Conservation (phyloP, 53 echinoderm and acorn worm genomes). For the Astropecten irregularis region DNA sequence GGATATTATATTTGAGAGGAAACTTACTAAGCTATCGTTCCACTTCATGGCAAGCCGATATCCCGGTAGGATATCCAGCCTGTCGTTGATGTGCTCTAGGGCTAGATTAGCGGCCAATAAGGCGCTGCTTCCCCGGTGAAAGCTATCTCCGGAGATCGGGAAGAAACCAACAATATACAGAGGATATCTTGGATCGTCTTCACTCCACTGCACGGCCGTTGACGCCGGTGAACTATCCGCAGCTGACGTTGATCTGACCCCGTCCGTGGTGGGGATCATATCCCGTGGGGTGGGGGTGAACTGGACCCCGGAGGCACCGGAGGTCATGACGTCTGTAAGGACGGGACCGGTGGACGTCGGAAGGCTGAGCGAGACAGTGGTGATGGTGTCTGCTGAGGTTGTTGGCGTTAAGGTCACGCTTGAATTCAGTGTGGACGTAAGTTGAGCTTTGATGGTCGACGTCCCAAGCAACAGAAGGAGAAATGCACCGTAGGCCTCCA, state of each 20-base stretch:
- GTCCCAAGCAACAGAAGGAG: background rate
- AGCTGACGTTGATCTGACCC: background rate
- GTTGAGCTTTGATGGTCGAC: background rate
- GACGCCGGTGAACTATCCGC: slow-evolving; percentile 17
- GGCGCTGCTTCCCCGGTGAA: slow-evolving; percentile 45
- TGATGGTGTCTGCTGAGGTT: background rate
- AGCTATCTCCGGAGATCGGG: slow-evolving; percentile 50
- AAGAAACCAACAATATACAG: slow-evolving; percentile 68
- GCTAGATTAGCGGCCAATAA: slow-evolving; percentile 57
- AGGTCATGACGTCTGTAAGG: slow-evolving; percentile 19
- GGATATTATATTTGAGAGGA: too few species aligned
- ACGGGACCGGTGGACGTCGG: slow-evolving; percentile 8
- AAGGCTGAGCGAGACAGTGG: slow-evolving; percentile 10
- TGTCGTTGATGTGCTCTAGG: slow-evolving; percentile 69
- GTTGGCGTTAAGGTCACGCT: background rate
- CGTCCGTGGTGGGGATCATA: background rate
- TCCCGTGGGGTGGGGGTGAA: slow-evolving; percentile 2
- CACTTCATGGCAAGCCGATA: slow-evolving; percentile 60
- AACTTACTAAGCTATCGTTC: slow-evolving; percentile 64
- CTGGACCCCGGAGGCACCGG: slow-evolving; percentile 20
- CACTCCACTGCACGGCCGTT: background rate
- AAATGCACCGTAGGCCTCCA: background rate
- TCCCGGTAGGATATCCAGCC: slow-evolving; percentile 56
- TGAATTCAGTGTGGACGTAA: background rate
- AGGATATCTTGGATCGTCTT: background rate